phyloP scores from a whole-genome alignment of 2,888 invertebrate species.

The Chloroclystis v-ata region DNA sequence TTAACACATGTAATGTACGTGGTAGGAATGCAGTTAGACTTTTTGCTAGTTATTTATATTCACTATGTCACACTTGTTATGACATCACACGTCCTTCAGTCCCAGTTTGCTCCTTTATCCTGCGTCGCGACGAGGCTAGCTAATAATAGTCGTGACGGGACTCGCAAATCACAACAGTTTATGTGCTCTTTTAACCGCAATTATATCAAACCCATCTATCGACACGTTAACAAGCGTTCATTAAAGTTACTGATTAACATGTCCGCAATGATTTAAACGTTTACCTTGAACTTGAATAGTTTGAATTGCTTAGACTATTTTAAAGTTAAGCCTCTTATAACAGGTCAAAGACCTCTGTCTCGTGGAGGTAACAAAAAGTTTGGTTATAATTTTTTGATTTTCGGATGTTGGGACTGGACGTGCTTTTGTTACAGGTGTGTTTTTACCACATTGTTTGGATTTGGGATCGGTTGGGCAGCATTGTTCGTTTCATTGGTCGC shows the following conservation, averaged over 20 bases:
- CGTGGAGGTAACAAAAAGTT: constrained; percentile 24
- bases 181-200: constrained; percentile 25
- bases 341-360: constrained; percentile 41
- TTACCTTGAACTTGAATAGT: constrained; percentile 62
- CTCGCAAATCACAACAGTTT: constrained; percentile 33
- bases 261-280: constrained; percentile 28
- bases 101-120: constrained; percentile 69
- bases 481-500: constrained; percentile 49
- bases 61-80: constrained; percentile 50
- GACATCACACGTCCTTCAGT: constrained; percentile 73
- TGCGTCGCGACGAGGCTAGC: constrained; percentile 55
- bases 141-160: constrained; percentile 57
- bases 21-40: constrained; percentile 51
- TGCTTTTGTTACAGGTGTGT: constrained; percentile 30
- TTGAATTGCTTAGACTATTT: constrained; percentile 42
- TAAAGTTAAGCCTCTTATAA: constrained; percentile 35
- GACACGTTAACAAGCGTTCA: constrained; percentile 32
- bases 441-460: constrained; percentile 53
- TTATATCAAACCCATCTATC: constrained; percentile 35
- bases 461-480: constrained; percentile 53
- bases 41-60: constrained; percentile 58
- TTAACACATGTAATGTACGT: constrained; percentile 52
- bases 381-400: constrained; percentile 16
- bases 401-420: constrained; percentile 2
- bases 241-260: constrained; percentile 22